Evolutionary conservation across 2,113 vertebrate genomes (phyloP).

Genomic region (Chaetodon trifascialis): DNA sequence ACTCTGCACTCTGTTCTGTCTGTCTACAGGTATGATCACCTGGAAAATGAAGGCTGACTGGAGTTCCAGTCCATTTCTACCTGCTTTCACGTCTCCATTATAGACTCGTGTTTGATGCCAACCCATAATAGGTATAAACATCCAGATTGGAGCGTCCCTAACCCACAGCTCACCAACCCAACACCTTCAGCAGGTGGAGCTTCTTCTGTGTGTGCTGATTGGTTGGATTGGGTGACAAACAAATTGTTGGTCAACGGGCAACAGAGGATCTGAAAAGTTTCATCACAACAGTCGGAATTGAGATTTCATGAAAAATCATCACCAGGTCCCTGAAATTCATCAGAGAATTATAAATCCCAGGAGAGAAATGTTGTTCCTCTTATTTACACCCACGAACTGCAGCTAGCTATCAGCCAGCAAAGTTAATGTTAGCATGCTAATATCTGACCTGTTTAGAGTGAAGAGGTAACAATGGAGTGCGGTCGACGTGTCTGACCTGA

Average conservation of each 20-base stretch:
- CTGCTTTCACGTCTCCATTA: too few relatives aligned
- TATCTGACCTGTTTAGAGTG: too few relatives aligned
- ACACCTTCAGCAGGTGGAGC: constrained; percentile 30
- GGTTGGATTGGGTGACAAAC: constrained; percentile 56
- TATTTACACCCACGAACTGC: too few relatives aligned
- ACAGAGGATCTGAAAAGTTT: constrained; percentile 29
- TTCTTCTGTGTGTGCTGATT: constrained; percentile 46
- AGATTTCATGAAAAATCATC: not conserved
- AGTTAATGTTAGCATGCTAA: too few relatives aligned
- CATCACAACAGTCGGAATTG: constrained; percentile 12
- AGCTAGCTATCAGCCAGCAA: too few relatives aligned
- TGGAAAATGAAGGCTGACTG: not conserved
- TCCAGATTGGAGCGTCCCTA: constrained; percentile 28
- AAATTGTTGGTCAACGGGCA: constrained; percentile 7
- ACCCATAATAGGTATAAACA: not conserved
- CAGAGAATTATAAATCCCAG: not conserved
- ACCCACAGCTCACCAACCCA: constrained; percentile 14
- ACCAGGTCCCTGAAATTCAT: not conserved
- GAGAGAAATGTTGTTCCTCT: too few relatives aligned
- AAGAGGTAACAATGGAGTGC: too few relatives aligned
- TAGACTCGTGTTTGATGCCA: too few relatives aligned
- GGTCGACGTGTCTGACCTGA: not conserved
- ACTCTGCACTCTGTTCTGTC: too few relatives aligned
- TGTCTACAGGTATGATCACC: too few relatives aligned
- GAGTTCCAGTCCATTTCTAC: too few relatives aligned